Conservation (phyloP, 2,797 vertebrate genomes). For the Lithobates pipiens region DNA sequence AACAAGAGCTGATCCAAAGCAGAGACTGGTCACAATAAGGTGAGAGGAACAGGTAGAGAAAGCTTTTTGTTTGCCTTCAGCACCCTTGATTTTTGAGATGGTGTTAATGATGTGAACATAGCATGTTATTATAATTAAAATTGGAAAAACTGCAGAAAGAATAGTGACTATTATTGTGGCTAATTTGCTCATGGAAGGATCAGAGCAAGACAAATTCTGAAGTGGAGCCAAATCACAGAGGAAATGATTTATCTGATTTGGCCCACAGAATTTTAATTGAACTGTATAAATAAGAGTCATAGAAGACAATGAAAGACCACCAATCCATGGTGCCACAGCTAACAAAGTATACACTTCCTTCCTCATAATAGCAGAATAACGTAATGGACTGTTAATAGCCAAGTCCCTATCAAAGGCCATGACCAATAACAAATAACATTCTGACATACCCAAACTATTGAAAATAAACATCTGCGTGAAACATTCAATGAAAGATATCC, state of each 20-base stretch:
- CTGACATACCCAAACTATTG: neutral
- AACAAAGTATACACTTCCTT: neutral
- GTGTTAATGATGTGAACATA: neutral
- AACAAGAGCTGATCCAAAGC: too few species aligned
- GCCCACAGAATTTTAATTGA: neutral
- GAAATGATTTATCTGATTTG: neutral
- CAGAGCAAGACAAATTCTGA: neutral
- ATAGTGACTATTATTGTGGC: neutral
- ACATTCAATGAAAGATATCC: slow-evolving; percentile 11
- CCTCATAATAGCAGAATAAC: slow-evolving; percentile 1
- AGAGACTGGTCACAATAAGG: too few species aligned
- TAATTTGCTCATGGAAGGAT: neutral
- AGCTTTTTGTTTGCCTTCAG: neutral
- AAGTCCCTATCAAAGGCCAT: neutral
- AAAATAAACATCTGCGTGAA: slow-evolving; percentile 10
- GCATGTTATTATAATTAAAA: neutral
- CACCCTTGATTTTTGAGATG: neutral
- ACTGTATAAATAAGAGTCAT: neutral
- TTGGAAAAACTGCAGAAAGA: neutral
- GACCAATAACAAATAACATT: slow-evolving; percentile 30
- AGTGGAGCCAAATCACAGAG: neutral
- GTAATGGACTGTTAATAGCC: slow-evolving; percentile 15
- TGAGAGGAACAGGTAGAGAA: neutral
- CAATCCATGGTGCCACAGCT: neutral
- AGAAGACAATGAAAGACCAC: neutral